Evolutionary conservation across 2,888 invertebrate species (phyloP).

Genomic region (Platerodrilus igneus): DNA sequence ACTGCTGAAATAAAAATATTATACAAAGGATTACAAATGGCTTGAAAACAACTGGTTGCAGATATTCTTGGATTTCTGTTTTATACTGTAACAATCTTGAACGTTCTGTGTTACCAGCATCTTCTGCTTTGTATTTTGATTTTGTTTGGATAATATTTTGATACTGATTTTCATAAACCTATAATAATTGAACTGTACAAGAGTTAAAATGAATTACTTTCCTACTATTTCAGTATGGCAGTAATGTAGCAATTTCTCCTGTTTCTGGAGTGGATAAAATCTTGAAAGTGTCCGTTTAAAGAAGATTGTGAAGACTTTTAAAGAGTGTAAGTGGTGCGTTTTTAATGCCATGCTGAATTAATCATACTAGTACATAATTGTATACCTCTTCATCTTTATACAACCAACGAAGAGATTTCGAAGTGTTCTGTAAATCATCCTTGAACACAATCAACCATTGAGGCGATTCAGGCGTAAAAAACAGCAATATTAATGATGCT

Average conservation of each 20-base stretch:
- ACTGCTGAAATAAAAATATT: slow-evolving; percentile 54
- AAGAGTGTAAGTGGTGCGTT: too few relatives aligned
- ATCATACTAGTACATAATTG: background rate
- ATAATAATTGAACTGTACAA: too few relatives aligned
- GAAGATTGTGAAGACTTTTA: too few relatives aligned
- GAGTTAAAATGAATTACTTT: too few relatives aligned
- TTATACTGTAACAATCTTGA: slow-evolving; percentile 25
- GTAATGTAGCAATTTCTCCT: too few relatives aligned
- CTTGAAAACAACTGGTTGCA: slow-evolving; percentile 49
- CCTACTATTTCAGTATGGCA: too few relatives aligned
- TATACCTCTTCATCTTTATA: slow-evolving; percentile 46
- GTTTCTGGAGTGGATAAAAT: too few relatives aligned
- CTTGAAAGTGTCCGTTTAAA: too few relatives aligned
- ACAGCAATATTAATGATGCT: slow-evolving; percentile 41
- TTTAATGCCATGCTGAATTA: too few relatives aligned
- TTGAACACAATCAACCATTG: slow-evolving; percentile 53
- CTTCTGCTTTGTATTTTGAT: slow-evolving; percentile 4
- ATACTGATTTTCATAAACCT: background rate
- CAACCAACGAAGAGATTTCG: slow-evolving; percentile 47
- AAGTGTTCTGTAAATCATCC: slow-evolving; percentile 39
- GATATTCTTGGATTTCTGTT: slow-evolving; percentile 32
- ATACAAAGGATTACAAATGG: slow-evolving; percentile 50
- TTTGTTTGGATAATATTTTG: slow-evolving; percentile 18
- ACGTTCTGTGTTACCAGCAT: slow-evolving; percentile 15
- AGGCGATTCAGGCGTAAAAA: slow-evolving; percentile 55